Conservation (phyloP, 1,140 invertebrate genomes). For the Homarus americanus region DNA sequence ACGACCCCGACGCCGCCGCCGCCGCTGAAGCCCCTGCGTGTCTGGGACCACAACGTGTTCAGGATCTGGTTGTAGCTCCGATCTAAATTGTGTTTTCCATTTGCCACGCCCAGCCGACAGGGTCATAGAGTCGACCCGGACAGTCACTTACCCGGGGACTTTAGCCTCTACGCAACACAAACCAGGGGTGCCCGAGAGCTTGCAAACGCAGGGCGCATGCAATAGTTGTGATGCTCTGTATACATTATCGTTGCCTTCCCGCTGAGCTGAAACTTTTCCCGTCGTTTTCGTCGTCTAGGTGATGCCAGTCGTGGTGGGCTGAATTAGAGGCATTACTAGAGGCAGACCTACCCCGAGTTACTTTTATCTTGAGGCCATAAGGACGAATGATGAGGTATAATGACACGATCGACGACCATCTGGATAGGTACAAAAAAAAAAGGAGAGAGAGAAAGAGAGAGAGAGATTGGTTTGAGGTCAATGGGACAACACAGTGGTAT, state of each 20-base stretch:
- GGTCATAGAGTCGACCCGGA: background rate
- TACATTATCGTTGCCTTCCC: conserved; percentile 1
- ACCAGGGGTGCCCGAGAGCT: too few species aligned
- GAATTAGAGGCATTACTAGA: background rate
- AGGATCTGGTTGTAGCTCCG: background rate
- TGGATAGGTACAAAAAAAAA: background rate
- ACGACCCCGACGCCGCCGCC: too few species aligned
- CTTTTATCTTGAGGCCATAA: background rate
- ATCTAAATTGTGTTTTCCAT: background rate
- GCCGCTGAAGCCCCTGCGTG: too few species aligned
- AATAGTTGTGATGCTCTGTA: background rate
- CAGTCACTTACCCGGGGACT: background rate
- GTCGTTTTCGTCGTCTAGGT: background rate
- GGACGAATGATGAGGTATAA: background rate
- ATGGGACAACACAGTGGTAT: background rate
- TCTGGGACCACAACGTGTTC: background rate
- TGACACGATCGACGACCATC: background rate
- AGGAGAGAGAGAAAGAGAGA: background rate
- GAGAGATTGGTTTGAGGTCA: conserved; percentile 6
- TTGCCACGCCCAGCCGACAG: background rate
- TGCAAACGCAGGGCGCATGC: background rate
- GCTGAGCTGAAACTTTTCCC: background rate
- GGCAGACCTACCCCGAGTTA: background rate
- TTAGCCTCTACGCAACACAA: background rate
- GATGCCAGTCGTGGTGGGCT: too few species aligned